Base-by-base conservation (phyloP, 64 coral and sea anemone genomes). In the Porites lutea region DNA sequence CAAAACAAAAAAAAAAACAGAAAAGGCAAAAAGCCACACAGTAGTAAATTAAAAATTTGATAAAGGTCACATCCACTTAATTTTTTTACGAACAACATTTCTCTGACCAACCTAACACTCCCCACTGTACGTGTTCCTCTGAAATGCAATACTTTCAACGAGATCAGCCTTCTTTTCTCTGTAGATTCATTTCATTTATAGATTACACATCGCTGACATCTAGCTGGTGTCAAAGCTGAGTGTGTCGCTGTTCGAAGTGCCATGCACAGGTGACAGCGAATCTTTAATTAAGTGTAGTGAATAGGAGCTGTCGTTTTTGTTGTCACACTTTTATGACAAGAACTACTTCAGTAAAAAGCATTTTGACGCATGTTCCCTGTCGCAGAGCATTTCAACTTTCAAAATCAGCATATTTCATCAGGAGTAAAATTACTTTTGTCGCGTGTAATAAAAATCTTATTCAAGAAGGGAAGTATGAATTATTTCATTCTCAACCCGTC, bases 281-380 rank as follows among this genome's bases (percentile, higher is more conserved):
- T 84, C 68, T 84, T 84, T 83, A 83, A 65, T 21, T 4, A 68
- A 19, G 18, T 8, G 46, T 19, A 84, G 63, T 68, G 81, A 47
- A 52, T 7, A 51, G 47, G 18, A 51, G 46, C 64, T 68, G 81
- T 84, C 48, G 59, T 43, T n/a, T 65, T 49, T 44, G 22, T 48
- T 63, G 19, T 84, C 23, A 9, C n/a, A 23, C 16, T 2, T 58
- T 63, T 5, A 5, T 68, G 6, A 84, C 48, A 10, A 47, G 27
- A 37, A 37, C 27, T 37, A 37, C 16, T 15, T 22, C 45, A 18
- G 48, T 52, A 52, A 50, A 84, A 82, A 65, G 15, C 18, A 1
- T 19, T 20, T 19, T 84, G 7, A 84, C 61, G 69, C 18, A 18
- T 13, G 47, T 61, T 76, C 52, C 45, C 10, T 10, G 81, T 52